Evolutionary conservation across 1,140 invertebrate genomes (phyloP).

Genomic region (Lepidurus packardi): DNA sequence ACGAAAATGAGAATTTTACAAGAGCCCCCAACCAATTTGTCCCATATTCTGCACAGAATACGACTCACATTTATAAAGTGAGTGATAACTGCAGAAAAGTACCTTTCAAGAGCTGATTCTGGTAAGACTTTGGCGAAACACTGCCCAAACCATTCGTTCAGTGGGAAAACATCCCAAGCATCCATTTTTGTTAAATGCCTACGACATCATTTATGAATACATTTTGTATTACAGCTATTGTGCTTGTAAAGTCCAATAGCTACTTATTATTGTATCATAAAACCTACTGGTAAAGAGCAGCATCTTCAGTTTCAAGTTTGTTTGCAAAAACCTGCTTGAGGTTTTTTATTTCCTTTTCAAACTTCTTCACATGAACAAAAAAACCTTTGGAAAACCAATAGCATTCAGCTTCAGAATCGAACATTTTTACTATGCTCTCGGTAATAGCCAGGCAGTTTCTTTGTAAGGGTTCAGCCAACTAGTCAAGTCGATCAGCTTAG

Average conservation of each 20-base stretch:
- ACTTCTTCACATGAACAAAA: constrained; percentile 58
- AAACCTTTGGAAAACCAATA: constrained; percentile 73
- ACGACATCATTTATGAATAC: not conserved
- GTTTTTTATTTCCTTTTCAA: constrained; percentile 57
- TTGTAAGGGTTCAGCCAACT: constrained; percentile 32
- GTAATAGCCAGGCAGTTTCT: constrained; percentile 52
- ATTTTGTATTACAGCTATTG: not conserved
- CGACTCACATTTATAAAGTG: constrained; percentile 26
- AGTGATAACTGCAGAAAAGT: constrained; percentile 38
- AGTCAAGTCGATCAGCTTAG: constrained; percentile 32
- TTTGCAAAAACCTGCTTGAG: constrained; percentile 58
- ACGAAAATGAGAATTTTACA: constrained; percentile 73
- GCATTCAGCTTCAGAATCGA: constrained; percentile 63
- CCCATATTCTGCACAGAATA: constrained; percentile 64
- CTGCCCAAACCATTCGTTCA: constrained; percentile 67
- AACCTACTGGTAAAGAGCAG: constrained; percentile 51
- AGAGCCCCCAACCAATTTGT: constrained; percentile 77
- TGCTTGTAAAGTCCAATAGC: not conserved
- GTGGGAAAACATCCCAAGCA: constrained; percentile 47
- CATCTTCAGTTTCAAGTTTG: constrained; percentile 66
- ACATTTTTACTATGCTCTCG: constrained; percentile 61
- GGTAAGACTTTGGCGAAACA: constrained; percentile 73
- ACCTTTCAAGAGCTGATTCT: constrained; percentile 69
- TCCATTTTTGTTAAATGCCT: constrained; percentile 36
- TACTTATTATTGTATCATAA: constrained; percentile 30